Evolutionary conservation across 2,113 vertebrate genomes (phyloP).

Genomic region (Peromyscus californicus): DNA sequence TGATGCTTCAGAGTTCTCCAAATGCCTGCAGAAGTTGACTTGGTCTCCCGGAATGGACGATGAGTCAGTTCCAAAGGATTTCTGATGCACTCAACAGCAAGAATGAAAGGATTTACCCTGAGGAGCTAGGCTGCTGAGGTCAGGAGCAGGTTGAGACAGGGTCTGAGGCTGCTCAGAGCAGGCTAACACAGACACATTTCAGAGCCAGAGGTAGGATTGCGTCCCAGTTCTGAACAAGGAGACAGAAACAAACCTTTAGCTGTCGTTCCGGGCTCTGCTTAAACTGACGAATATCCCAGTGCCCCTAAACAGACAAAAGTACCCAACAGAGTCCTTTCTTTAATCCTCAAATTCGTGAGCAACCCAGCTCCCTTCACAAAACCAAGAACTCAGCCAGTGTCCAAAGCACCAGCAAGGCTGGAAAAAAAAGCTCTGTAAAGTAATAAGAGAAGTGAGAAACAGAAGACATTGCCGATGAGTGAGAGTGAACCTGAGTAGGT

Average conservation of each 20-base stretch:
- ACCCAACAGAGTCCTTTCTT: not conserved
- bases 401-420: not conserved
- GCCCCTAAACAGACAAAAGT: not conserved
- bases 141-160: constrained; percentile 57
- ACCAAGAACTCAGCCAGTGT: not conserved
- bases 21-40: not conserved
- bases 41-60: not conserved
- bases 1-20: not conserved
- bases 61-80: not conserved
- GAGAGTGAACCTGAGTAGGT: not conserved
- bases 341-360: not conserved
- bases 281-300: not conserved
- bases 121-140: constrained; percentile 13
- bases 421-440: not conserved
- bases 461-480: not conserved
- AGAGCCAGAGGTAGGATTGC: not conserved
- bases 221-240: not conserved
- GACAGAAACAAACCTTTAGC: not conserved
- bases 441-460: not conserved
- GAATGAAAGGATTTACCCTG: not conserved
- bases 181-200: not conserved
- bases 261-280: not conserved
- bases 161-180: not conserved
- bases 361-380: not conserved
- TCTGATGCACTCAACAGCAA: not conserved